These are phyloP conservation scores for Melieria crassipennis DNA, from an alignment of 2,888 invertebrate genomes.

Conservation along the genomic window DNA sequence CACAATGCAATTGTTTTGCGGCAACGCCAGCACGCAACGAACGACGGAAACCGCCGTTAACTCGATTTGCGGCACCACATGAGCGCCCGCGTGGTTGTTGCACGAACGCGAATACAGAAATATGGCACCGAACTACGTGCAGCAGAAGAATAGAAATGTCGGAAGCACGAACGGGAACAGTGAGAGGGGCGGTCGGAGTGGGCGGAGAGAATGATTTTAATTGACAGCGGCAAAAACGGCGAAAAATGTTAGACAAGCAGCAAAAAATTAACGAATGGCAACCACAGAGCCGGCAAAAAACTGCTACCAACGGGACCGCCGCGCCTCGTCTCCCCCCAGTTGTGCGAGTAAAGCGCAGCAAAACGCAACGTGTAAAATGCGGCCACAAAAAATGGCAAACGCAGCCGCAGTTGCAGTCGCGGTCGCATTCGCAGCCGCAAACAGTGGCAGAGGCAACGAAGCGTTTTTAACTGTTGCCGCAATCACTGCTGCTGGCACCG, in stretches of 20 bases:
- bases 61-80: too few relatives aligned
- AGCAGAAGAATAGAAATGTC: not conserved
- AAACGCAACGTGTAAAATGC: not conserved
- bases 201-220: conserved; percentile 5
- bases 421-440: too few relatives aligned
- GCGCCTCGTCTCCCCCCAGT: not conserved
- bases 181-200: not conserved
- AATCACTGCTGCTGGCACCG: not conserved
- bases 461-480: conserved; percentile 1
- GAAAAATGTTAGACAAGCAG: conserved; percentile 4
- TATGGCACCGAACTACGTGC: too few relatives aligned
- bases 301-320: too few relatives aligned
- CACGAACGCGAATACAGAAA: too few relatives aligned
- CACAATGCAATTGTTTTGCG: too few relatives aligned
- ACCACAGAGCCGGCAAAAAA: not conserved
- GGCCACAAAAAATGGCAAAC: not conserved
- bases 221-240: conserved; percentile 23
- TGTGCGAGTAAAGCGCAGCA: not conserved
- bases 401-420: not conserved
- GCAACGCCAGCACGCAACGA: too few relatives aligned
- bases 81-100: too few relatives aligned
- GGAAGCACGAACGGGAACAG: not conserved
- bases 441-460: not conserved
- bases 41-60: too few relatives aligned
- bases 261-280: not conserved